These are phyloP conservation scores for Notiomystis cincta DNA, from an alignment of 2,113 vertebrate species.

Conservation along the genomic window DNA sequence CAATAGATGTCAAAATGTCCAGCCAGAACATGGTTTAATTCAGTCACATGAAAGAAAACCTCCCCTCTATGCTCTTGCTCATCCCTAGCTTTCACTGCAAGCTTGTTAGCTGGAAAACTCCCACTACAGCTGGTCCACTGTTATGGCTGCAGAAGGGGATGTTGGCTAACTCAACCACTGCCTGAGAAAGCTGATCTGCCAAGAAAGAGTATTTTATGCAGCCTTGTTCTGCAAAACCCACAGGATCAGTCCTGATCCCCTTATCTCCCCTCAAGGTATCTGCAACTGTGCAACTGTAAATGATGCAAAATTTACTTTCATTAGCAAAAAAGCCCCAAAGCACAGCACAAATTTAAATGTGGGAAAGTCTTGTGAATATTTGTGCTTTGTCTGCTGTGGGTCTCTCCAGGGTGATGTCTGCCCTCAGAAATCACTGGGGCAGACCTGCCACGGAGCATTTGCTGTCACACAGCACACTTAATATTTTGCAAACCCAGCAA, in stretches of 20 bases:
- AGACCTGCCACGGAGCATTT: not conserved
- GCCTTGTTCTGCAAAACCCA: not conserved
- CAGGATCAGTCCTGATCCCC: not conserved
- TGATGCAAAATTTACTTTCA: not conserved
- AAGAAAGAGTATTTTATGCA: not conserved
- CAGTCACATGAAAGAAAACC: not conserved
- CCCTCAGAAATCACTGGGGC: not conserved
- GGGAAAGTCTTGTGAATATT: not conserved
- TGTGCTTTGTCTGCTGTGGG: not conserved
- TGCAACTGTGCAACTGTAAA: not conserved
- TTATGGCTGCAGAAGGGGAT: accelerated
- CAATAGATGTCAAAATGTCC: not conserved
- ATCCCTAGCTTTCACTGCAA: not conserved
- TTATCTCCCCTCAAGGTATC: not conserved
- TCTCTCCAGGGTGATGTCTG: not conserved
- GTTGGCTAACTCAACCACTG: not conserved
- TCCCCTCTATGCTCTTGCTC: not conserved
- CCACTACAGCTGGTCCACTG: accelerated
- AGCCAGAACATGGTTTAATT: not conserved
- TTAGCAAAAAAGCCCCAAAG: not conserved
- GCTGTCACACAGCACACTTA: not conserved
- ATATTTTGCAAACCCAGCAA: not conserved
- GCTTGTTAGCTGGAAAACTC: not conserved
- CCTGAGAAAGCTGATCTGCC: not conserved
- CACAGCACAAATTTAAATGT: not conserved